Evolutionary conservation across 2,888 invertebrate species (phyloP), one percentile per base, ranked within the genome.

Genomic region (Neuroscelio doddi): DNA sequence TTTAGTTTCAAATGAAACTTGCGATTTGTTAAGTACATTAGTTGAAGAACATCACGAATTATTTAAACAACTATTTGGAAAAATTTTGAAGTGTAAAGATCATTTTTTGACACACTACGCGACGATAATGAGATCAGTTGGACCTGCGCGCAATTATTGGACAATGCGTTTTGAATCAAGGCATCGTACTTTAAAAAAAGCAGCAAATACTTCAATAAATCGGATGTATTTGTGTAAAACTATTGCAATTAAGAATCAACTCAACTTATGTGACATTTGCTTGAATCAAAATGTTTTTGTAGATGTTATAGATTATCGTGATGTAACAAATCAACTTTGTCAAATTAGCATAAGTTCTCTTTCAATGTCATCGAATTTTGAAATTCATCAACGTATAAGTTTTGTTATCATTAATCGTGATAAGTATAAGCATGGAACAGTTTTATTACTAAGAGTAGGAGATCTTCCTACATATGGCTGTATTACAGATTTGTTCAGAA

Each of bases 101-200:
- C 74, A 76, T 44, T 71, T 61, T 61, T 27, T 73, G 7, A 21
- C 26, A 4, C 77, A 77, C 55, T 76, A 74, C 51, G 61, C 64
- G 3, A 2, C 50, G 7, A 59, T 72, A 27, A 71, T 72, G 47
- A 39, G 47, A 39, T 15, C 64, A 16, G 59, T 66, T 56, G 73
- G 73, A 12, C 72, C 74, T 3, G 38, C 69, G 21, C 45, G 38
- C 14, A 32, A 64, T 29, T 42, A 58, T 12, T 73, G 71, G 69
- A 72, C 68, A 1, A 44, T 73, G 38, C 30, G 73, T 0, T 72
- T 68, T 55, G 73, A 75, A 64, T 53, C 57, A 7, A 69, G 70
- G 5, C 72, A 73, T 38, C 47, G 45, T 21, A 55, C 47, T 56
- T 67, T 66, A 5, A 70, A 64, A 29, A 47, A 58, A 14, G 29